These are phyloP conservation scores for Seriola quinqueradiata DNA, from an alignment of 2,113 vertebrate genomes.

Conservation along the genomic window DNA sequence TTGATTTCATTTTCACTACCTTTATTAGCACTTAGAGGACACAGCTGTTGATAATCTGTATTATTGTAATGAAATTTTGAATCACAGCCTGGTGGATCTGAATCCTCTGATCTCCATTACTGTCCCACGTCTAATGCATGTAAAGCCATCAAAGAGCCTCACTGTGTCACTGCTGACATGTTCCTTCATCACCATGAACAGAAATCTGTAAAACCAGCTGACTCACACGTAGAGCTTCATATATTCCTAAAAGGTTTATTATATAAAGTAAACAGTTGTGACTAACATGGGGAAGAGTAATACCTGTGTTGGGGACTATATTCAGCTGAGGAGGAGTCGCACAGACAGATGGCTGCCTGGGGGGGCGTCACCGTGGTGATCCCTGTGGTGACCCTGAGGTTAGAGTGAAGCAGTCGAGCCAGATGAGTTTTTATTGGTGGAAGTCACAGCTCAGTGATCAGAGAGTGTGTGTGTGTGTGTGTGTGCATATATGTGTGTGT, in stretches of 20 bases:
- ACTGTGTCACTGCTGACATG: no score
- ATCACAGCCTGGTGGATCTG: not conserved
- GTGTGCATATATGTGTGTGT: no score
- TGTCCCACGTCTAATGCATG: not conserved
- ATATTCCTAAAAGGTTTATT: no score
- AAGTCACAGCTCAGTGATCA: constrained; percentile 52
- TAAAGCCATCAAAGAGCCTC: not conserved
- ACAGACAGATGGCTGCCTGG: constrained; percentile 5
- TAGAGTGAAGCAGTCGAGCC: constrained; percentile 14
- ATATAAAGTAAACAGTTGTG: no score
- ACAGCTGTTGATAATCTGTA: not conserved
- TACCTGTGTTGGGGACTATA: not conserved
- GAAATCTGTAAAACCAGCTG: not conserved
- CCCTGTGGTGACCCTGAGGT: constrained; percentile 35
- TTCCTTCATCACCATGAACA: not conserved
- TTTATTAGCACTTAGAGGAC: not conserved
- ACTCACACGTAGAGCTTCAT: not conserved
- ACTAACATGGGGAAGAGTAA: no score
- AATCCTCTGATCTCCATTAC: not conserved
- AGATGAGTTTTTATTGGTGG: constrained; percentile 53
- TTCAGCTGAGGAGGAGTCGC: not conserved
- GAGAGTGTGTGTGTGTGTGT: constrained; percentile 19
- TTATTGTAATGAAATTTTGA: no score
- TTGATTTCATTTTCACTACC: not conserved
- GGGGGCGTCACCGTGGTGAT: not conserved